phyloP scores from a whole-genome alignment of 2,888 invertebrate genomes.

The Nomada ferruginata region DNA sequence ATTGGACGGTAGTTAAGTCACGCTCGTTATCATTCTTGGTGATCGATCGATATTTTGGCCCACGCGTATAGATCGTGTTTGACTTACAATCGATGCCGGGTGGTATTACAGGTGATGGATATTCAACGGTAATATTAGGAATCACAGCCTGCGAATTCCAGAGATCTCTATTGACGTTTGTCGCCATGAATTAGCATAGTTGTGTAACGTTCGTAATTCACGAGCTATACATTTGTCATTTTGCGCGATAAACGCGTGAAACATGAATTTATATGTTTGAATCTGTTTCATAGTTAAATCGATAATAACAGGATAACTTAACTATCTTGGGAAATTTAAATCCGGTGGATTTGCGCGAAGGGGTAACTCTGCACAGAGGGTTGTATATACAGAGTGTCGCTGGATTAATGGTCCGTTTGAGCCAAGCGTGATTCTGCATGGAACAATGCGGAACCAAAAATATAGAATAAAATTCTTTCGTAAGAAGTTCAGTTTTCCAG shows the following conservation, averaged over 20 bases:
- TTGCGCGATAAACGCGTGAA: constrained; percentile 50
- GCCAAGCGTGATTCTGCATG: too few relatives aligned
- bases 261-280: constrained; percentile 45
- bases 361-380: too few relatives aligned
- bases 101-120: constrained; percentile 46
- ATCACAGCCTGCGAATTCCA: constrained; percentile 53
- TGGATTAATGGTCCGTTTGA: too few relatives aligned
- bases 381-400: too few relatives aligned
- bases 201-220: constrained; percentile 46
- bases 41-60: constrained; percentile 35
- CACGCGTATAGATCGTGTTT: constrained; percentile 30
- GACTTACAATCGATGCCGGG: constrained; percentile 31
- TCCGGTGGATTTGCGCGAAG: background rate
- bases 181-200: constrained; percentile 52
- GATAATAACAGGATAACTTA: background rate
- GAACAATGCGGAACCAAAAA: too few relatives aligned
- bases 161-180: constrained; percentile 57
- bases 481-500: too few relatives aligned
- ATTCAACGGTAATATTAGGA: constrained; percentile 52
- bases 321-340: constrained; percentile 1
- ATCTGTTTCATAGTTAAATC: constrained; percentile 13
- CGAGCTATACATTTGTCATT: constrained; percentile 49
- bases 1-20: constrained; percentile 45
- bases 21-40: constrained; percentile 53
- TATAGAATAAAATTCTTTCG: too few relatives aligned